Evolutionary conservation across 2,797 vertebrate genomes (phyloP).

Genomic region (Melopsittacus undulatus): DNA sequence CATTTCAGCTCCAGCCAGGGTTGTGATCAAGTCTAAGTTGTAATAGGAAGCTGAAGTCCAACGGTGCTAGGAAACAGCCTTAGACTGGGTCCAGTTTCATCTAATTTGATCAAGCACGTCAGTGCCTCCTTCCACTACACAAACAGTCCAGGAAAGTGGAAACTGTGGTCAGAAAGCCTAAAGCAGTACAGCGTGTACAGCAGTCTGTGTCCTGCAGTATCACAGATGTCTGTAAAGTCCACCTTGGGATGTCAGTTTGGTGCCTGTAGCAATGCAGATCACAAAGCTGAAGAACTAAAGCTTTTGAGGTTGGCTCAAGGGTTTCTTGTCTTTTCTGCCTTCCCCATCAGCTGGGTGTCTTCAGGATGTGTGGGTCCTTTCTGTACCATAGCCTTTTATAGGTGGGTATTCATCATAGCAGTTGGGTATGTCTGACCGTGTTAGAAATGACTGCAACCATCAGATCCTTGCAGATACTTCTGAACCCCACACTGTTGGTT

Average conservation of each 20-base stretch:
- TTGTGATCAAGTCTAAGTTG: not conserved
- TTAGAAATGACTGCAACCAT: not conserved
- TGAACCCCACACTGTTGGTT: not conserved
- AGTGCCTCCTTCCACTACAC: not conserved
- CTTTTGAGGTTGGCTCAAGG: not conserved
- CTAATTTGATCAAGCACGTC: not conserved
- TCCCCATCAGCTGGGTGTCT: not conserved
- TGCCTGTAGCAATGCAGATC: not conserved
- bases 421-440: not conserved
- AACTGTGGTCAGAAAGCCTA: not conserved
- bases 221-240: not conserved
- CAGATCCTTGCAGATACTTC: not conserved
- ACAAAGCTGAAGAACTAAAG: not conserved
- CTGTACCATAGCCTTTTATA: not conserved
- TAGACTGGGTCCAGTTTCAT: not conserved
- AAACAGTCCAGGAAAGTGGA: not conserved
- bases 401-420: not conserved
- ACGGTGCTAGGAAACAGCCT: not conserved
- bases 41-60: not conserved
- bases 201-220: not conserved
- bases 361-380: not conserved
- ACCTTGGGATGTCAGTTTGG: not conserved
- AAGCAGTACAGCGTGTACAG: not conserved
- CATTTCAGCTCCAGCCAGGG: not conserved
- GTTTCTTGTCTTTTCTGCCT: not conserved